Evolutionary conservation across 1,140 invertebrate species (phyloP), one percentile per base, ranked within the genome.

Genomic region (Brachionus sp.): DNA sequence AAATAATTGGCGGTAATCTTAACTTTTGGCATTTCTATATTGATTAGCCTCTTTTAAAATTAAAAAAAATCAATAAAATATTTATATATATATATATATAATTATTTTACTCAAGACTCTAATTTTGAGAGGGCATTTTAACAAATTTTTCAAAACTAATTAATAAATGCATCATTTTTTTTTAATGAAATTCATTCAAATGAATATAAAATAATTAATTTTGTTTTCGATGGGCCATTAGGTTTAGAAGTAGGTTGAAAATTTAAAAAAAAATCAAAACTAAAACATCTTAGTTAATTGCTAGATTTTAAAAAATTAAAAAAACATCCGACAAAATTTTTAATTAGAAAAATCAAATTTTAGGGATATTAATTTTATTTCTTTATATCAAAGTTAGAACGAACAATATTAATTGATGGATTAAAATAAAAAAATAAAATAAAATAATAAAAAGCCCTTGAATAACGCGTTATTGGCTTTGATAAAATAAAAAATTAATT

Each of bases 381-480:
- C n/a, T 57, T 57, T 57, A 57, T 57, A 57, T 19, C 50, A 57
- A 57, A 57, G 50, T 57, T 57, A 57, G 50, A 57, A 57, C 50
- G 50, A 57, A 57, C 50, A 57, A 57, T 57, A 57, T 57, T 57
- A 57, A 19, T 57, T 57, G 50, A 57, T 57, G 50, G 50, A 29
- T 29, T 2, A 29, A 57, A 57, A 57, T 19, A 57, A 57, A 57
- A 19, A 19, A 57, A 57, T 19, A 57, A 57, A 19, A 57, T 19
- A 57, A 10, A 57, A n/a, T 5, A 9, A 19, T 19, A 6, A 57
- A 19, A 57, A 57, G 50, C 16, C n/a, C 6, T 57, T 7, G 19
- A 57, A 57, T 57, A 57, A 57, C 50, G 50, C 50, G 50, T 57
- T 57, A 9, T 23, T 19, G 16, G 50, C 50, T 57, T 57, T 53